phyloP scores from a whole-genome alignment of 2,113 vertebrate genomes.

The Conger conger region DNA sequence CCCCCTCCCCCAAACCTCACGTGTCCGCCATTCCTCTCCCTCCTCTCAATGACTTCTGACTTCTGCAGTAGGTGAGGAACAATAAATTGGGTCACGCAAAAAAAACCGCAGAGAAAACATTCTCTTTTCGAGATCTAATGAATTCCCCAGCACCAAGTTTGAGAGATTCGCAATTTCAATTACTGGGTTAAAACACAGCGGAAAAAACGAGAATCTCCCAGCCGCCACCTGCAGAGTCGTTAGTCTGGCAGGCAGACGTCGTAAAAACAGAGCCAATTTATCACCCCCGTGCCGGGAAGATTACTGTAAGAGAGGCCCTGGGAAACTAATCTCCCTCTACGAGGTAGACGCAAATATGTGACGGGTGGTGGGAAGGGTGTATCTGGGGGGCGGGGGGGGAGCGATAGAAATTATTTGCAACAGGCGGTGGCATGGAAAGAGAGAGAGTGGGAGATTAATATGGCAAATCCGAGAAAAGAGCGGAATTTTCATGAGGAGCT shows the following conservation, averaged over 20 bases:
- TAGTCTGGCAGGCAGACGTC: background rate
- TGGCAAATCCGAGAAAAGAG: background rate
- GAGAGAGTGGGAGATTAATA: background rate
- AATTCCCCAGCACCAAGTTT: slow-evolving; percentile 19
- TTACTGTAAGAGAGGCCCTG: slow-evolving; percentile 26
- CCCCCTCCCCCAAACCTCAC: background rate
- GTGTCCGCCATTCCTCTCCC: too few relatives aligned
- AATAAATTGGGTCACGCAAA: slow-evolving; percentile 17
- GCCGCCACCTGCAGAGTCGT: slow-evolving; percentile 6
- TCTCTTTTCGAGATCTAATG: slow-evolving; percentile 15
- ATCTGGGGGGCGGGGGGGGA: background rate
- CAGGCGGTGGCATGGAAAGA: background rate
- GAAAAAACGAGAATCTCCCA: slow-evolving; percentile 9
- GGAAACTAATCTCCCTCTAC: slow-evolving; percentile 22
- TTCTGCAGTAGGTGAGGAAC: background rate
- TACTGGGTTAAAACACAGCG: slow-evolving; percentile 19
- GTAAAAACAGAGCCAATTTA: slow-evolving; percentile 26
- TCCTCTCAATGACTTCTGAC: background rate
- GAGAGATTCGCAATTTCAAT: slow-evolving; percentile 20
- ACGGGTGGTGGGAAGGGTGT: background rate
- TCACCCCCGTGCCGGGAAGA: slow-evolving; percentile 18
- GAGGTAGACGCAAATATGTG: slow-evolving; percentile 24
- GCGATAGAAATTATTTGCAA: slow-evolving; percentile 28
- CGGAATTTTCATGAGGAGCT: background rate
- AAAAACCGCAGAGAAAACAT: background rate